These are phyloP conservation scores for Euzophera pinguis DNA, from an alignment of 2,888 invertebrate genomes.

Conservation along the genomic window DNA sequence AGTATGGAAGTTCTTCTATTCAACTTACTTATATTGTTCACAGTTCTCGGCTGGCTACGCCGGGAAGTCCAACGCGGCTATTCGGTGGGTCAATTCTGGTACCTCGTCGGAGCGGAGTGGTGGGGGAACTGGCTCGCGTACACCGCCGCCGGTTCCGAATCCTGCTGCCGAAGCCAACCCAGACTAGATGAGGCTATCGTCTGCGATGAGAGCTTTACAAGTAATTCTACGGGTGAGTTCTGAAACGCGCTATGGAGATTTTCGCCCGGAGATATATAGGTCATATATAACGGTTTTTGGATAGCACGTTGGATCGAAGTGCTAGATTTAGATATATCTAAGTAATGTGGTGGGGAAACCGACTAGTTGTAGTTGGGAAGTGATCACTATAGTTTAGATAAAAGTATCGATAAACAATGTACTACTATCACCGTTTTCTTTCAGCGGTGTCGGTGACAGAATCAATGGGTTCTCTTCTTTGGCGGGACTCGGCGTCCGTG, in stretches of 20 bases:
- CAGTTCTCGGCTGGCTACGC: slow-evolving; percentile 89
- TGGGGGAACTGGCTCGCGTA: slow-evolving; percentile 90
- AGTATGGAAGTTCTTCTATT: too few species aligned
- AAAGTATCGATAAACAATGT: too few species aligned
- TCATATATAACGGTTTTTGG: neutral
- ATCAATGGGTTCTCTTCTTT: slow-evolving; percentile 82
- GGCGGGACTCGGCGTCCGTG: slow-evolving; percentile 74
- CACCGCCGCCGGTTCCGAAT: slow-evolving; percentile 68
- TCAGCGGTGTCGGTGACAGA: slow-evolving; percentile 48
- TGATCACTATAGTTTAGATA: too few species aligned
- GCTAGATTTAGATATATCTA: neutral
- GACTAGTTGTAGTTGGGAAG: too few species aligned
- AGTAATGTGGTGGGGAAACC: neutral
- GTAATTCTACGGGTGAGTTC: slow-evolving; percentile 73
- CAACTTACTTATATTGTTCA: too few species aligned
- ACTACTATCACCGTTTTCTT: neutral
- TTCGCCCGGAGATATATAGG: neutral
- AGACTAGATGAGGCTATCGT: slow-evolving; percentile 82
- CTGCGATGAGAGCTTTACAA: slow-evolving; percentile 85
- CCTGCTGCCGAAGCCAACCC: slow-evolving; percentile 45
- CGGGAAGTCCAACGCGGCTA: slow-evolving; percentile 88
- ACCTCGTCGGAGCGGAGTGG: slow-evolving; percentile 91
- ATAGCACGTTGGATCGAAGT: neutral
- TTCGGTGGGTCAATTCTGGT: slow-evolving; percentile 93
- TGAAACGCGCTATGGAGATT: neutral